phyloP scores from a whole-genome alignment of 2,888 invertebrate genomes.

The Reticulitermes lucifugus region DNA sequence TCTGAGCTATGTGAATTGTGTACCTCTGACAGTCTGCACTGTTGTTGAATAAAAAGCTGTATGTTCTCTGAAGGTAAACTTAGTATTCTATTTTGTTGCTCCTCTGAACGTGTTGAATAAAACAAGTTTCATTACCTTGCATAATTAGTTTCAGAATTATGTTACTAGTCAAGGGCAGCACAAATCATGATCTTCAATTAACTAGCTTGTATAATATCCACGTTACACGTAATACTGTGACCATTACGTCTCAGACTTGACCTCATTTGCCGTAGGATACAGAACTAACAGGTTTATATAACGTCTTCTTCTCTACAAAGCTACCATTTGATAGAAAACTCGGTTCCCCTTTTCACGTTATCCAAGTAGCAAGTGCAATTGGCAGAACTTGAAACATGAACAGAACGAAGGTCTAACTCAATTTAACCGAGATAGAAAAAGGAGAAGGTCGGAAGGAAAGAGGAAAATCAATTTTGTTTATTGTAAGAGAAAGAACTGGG shows the following conservation, averaged over 20 bases:
- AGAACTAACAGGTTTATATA: constrained; percentile 4
- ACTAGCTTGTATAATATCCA: neutral
- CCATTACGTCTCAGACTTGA: neutral
- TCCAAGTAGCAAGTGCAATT: constrained; percentile 17
- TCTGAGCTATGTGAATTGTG: no score
- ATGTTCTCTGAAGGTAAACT: no score
- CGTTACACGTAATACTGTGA: neutral
- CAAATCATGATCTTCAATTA: neutral
- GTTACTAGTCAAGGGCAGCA: neutral
- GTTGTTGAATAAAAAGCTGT: no score
- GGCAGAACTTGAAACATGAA: constrained; percentile 30
- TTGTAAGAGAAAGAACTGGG: neutral
- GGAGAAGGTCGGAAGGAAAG: neutral
- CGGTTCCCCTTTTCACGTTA: constrained; percentile 14
- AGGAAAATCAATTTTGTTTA: constrained; percentile 12
- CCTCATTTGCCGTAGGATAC: constrained; percentile 1
- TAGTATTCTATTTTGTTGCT: no score
- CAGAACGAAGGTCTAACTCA: constrained; percentile 15
- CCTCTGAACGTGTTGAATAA: no score
- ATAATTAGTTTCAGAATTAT: neutral
- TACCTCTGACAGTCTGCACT: no score
- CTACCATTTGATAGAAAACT: constrained; percentile 16
- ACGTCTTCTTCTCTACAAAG: neutral
- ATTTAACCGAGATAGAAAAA: constrained; percentile 13
- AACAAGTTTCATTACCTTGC: neutral